Evolutionary conservation across 2,888 invertebrate genomes (phyloP).

Genomic region (Megaustenia siamemsis): DNA sequence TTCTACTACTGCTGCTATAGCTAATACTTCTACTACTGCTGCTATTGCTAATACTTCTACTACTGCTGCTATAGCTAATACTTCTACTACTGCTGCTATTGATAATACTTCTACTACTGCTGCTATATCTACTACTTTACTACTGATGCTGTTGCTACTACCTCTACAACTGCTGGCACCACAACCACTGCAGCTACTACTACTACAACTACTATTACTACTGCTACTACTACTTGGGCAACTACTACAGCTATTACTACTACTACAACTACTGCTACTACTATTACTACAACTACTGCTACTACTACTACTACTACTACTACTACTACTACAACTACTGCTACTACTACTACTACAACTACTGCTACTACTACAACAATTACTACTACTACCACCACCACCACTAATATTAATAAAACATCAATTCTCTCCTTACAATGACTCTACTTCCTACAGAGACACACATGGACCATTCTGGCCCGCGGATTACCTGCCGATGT

Average conservation of each 20-base stretch:
- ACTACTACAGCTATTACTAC: neutral
- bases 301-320: neutral
- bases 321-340: no score
- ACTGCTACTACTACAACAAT: no score
- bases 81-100: neutral
- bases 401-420: no score
- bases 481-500: constrained; percentile 74
- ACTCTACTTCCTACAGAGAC: constrained; percentile 61
- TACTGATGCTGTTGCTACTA: neutral
- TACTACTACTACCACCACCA: no score
- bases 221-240: neutral
- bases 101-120: neutral
- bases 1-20: neutral
- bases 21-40: neutral
- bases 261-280: neutral
- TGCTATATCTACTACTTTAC: neutral
- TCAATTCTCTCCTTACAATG: no score
- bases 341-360: no score
- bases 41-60: neutral
- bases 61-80: neutral
- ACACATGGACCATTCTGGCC: constrained; percentile 80
- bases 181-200: neutral
- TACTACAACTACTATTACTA: neutral
- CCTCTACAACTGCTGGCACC: neutral
- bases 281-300: neutral